Evolutionary conservation across 2,797 vertebrate genomes (phyloP).

Genomic region (Smutsia gigantea): DNA sequence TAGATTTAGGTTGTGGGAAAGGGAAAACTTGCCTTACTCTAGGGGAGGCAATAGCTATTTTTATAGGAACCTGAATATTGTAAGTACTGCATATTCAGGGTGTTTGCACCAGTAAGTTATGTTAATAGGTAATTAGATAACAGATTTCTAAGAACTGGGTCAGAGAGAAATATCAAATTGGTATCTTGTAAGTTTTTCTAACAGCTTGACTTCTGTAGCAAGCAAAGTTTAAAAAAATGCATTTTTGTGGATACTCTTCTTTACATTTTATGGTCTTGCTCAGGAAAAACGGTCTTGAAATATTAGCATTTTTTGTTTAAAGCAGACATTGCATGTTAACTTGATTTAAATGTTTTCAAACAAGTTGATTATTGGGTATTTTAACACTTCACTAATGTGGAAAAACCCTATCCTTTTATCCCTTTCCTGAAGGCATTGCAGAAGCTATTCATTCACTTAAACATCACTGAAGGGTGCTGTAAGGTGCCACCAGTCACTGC

Average conservation of each 20-base stretch:
- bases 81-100: neutral
- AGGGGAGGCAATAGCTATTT: slow-evolving; percentile 19
- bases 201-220: neutral
- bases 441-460: neutral
- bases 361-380: neutral
- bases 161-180: slow-evolving; percentile 55
- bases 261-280: neutral
- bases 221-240: neutral
- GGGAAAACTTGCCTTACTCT: slow-evolving; percentile 56
- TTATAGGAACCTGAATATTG: slow-evolving; percentile 37
- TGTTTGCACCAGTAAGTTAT: slow-evolving; percentile 28
- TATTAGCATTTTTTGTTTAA: neutral
- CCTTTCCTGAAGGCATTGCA: neutral
- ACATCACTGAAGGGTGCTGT: neutral
- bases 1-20: slow-evolving; percentile 42
- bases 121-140: slow-evolving; percentile 68
- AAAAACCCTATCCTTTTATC: neutral
- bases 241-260: neutral
- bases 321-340: neutral
- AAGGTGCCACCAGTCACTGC: neutral
- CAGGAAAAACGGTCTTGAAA: neutral
- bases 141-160: slow-evolving; percentile 71
- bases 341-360: slow-evolving; percentile 37
- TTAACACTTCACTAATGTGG: neutral
- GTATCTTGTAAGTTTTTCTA: neutral